Evolutionary conservation across 2,797 vertebrate genomes (phyloP).

Genomic region (Enoplosus armatus): DNA sequence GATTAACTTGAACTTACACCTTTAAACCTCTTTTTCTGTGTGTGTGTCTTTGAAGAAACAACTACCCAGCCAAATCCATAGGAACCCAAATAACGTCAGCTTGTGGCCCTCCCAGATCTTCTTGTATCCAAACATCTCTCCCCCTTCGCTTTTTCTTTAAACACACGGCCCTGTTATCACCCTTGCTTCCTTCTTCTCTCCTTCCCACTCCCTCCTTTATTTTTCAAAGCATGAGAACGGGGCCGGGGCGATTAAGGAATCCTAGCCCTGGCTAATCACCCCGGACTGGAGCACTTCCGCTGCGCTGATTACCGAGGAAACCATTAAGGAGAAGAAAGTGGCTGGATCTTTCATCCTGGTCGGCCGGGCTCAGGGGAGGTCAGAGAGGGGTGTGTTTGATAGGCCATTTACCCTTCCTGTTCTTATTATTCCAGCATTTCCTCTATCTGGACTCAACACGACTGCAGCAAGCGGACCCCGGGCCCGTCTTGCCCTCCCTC

Average conservation of each 20-base stretch:
- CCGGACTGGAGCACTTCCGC: slow-evolving; percentile 89
- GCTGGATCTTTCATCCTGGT: slow-evolving; percentile 91
- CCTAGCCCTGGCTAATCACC: slow-evolving; percentile 87
- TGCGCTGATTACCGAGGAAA: slow-evolving; percentile 93
- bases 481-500: slow-evolving; percentile 66
- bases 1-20: slow-evolving; percentile 38
- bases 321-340: slow-evolving; percentile 92
- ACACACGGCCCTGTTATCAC: slow-evolving; percentile 81
- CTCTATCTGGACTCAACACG: slow-evolving; percentile 85
- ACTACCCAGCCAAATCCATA: not conserved
- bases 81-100: slow-evolving; percentile 12
- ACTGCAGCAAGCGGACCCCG: slow-evolving; percentile 71
- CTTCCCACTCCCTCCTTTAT: slow-evolving; percentile 63
- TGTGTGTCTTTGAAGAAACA: slow-evolving; percentile 13
- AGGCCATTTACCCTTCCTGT: slow-evolving; percentile 89
- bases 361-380: slow-evolving; percentile 88
- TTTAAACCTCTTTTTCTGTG: slow-evolving; percentile 8
- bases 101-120: slow-evolving; percentile 32
- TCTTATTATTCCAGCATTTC: slow-evolving; percentile 89
- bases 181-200: slow-evolving; percentile 83
- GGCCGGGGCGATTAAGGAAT: slow-evolving; percentile 87
- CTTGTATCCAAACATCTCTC: slow-evolving; percentile 57
- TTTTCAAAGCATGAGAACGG: slow-evolving; percentile 86
- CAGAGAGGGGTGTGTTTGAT: slow-evolving; percentile 89
- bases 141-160: slow-evolving; percentile 66